A percentile compares a stretch with the other conserved stretches of the same genome.
Conservation (phyloP, 2,113 vertebrate genomes). For the Atherinomorus stipes region DNA sequence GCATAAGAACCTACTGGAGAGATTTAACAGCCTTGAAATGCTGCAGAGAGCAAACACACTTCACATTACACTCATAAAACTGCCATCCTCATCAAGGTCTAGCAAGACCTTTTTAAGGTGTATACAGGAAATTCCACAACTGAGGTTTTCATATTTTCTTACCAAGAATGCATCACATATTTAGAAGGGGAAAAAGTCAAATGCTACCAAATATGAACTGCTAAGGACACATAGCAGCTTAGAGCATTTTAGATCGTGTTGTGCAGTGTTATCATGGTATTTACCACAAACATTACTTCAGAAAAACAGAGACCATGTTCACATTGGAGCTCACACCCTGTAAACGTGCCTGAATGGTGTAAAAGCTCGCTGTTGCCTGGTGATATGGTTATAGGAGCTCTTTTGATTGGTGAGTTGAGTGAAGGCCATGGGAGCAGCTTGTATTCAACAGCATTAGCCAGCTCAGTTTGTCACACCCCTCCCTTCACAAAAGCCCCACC, state of each 20-base stretch:
- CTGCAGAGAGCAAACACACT: slow-evolving; percentile 44
- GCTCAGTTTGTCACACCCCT: slow-evolving; percentile 35
- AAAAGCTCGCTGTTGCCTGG: slow-evolving; percentile 55
- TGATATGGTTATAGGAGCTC: slow-evolving; percentile 50
- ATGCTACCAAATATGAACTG: background rate
- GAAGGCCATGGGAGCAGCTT: slow-evolving; percentile 72
- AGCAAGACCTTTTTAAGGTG: background rate
- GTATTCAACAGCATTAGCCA: slow-evolving; percentile 60
- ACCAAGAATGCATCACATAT: background rate
- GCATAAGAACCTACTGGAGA: slow-evolving; percentile 9
- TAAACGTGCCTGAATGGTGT: slow-evolving; percentile 16
- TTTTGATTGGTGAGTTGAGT: slow-evolving; percentile 49
- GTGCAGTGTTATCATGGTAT: background rate
- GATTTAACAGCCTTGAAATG: slow-evolving; percentile 25
- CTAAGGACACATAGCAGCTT: background rate
- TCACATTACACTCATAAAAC: slow-evolving; percentile 9
- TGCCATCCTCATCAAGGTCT: slow-evolving; percentile 20
- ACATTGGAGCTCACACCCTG: background rate
- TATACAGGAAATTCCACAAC: slow-evolving; percentile 29
- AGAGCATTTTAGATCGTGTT: background rate
- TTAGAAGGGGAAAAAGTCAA: background rate
- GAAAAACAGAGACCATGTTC: background rate
- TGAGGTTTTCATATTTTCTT: slow-evolving; percentile 16
- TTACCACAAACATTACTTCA: background rate
- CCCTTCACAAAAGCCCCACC: slow-evolving; percentile 64